phyloP scores from a whole-genome alignment of 2,888 invertebrate species.

The Lobophora halterata region DNA sequence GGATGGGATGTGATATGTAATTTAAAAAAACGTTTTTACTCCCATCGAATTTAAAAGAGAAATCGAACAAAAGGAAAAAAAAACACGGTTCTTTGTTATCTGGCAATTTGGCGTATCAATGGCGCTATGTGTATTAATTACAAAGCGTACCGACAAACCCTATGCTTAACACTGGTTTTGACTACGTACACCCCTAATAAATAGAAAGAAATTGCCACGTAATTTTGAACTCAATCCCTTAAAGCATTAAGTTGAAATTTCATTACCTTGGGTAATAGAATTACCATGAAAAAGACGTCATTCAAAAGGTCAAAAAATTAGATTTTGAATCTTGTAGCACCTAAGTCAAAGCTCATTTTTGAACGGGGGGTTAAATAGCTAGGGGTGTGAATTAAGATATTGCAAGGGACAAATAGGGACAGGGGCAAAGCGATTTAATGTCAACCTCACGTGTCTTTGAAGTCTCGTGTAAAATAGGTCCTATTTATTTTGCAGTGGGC shows the following conservation, averaged over 20 bases:
- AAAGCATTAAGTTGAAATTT: slow-evolving; percentile 35
- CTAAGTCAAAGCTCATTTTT: slow-evolving; percentile 33
- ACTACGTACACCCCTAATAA: slow-evolving; percentile 62
- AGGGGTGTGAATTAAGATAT: slow-evolving; percentile 79
- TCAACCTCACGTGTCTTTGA: slow-evolving; percentile 69
- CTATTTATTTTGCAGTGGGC: slow-evolving; percentile 37
- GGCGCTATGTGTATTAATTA: slow-evolving; percentile 74
- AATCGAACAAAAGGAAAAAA: slow-evolving; percentile 10
- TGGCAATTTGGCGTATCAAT: slow-evolving; percentile 73
- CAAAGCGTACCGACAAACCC: slow-evolving; percentile 65
- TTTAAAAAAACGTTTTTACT: background rate
- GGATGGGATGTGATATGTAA: too few species aligned
- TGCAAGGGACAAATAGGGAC: slow-evolving; percentile 56
- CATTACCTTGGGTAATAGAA: slow-evolving; percentile 35
- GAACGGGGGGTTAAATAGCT: slow-evolving; percentile 37
- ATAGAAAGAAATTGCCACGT: slow-evolving; percentile 19
- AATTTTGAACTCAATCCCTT: slow-evolving; percentile 34
- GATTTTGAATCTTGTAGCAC: slow-evolving; percentile 31
- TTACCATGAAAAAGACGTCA: slow-evolving; percentile 57
- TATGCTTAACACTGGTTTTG: slow-evolving; percentile 59
- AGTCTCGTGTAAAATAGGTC: slow-evolving; percentile 54
- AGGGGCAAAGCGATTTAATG: slow-evolving; percentile 69
- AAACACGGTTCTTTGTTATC: slow-evolving; percentile 24
- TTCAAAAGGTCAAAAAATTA: slow-evolving; percentile 4
- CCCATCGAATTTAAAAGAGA: slow-evolving; percentile 12